Evolutionary conservation across 1,140 invertebrate genomes (phyloP).

Genomic region (Papilio aristodemus): DNA sequence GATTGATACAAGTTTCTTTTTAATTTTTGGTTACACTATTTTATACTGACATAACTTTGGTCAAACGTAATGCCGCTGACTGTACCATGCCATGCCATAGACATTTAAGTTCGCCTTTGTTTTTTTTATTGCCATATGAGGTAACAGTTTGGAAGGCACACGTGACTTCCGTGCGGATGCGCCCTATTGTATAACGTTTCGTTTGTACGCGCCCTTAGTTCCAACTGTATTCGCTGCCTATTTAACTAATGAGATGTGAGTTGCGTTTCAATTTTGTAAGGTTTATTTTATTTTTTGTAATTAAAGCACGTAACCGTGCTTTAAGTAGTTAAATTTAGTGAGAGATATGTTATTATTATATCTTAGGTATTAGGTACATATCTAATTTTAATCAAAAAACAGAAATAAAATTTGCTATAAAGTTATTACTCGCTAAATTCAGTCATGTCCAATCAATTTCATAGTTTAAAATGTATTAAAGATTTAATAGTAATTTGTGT

Average conservation of each 20-base stretch:
- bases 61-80: slow-evolving; percentile 12
- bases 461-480: too few species aligned
- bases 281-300: not conserved
- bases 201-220: slow-evolving; percentile 26
- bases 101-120: slow-evolving; percentile 23
- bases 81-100: slow-evolving; percentile 19
- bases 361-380: too few species aligned
- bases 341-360: too few species aligned
- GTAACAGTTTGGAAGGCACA: slow-evolving; percentile 19
- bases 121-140: slow-evolving; percentile 31
- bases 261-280: not conserved
- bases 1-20: too few species aligned
- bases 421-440: too few species aligned
- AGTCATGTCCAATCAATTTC: too few species aligned
- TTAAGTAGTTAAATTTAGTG: too few species aligned
- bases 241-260: not conserved
- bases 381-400: too few species aligned
- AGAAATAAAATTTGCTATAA: too few species aligned
- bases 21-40: not conserved
- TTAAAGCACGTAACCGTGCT: not conserved
- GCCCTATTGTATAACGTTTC: slow-evolving; percentile 4
- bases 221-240: slow-evolving; percentile 8
- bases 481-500: too few species aligned
- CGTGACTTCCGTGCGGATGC: slow-evolving; percentile 24
- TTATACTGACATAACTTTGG: slow-evolving; percentile 8